Evolutionary conservation across 2,113 vertebrate genomes (phyloP).

Genomic region (Alexandromys fortis): DNA sequence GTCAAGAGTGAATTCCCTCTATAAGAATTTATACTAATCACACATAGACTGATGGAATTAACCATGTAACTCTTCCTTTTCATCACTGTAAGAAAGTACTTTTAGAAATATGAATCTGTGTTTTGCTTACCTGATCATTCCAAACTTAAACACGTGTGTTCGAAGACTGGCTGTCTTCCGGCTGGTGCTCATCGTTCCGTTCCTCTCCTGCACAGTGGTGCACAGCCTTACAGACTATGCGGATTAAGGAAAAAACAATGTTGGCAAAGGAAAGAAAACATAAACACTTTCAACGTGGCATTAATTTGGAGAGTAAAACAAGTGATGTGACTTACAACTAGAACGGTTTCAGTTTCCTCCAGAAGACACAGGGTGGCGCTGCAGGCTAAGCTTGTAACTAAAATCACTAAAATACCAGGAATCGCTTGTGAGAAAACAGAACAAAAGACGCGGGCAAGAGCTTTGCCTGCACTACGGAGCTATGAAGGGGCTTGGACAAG

Average conservation of each 20-base stretch:
- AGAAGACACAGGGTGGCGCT: slow-evolving; percentile 78
- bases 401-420: background rate
- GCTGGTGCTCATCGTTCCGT: background rate
- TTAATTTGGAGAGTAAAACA: background rate
- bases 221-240: background rate
- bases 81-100: background rate
- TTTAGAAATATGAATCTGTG: background rate
- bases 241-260: background rate
- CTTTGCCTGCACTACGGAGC: background rate
- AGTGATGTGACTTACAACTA: background rate
- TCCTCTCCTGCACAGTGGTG: background rate
- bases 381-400: slow-evolving; percentile 69
- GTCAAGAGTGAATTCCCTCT: background rate
- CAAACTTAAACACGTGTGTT: background rate
- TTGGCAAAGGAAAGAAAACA: background rate
- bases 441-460: background rate
- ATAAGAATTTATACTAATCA: no score
- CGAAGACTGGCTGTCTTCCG: background rate
- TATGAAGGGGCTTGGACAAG: background rate
- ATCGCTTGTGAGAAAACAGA: background rate
- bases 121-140: background rate
- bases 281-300: background rate
- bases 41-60: background rate
- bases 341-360: background rate
- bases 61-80: background rate